Evolutionary conservation across 2,113 vertebrate genomes (phyloP).

Genomic region (Haemorhous mexicanus): DNA sequence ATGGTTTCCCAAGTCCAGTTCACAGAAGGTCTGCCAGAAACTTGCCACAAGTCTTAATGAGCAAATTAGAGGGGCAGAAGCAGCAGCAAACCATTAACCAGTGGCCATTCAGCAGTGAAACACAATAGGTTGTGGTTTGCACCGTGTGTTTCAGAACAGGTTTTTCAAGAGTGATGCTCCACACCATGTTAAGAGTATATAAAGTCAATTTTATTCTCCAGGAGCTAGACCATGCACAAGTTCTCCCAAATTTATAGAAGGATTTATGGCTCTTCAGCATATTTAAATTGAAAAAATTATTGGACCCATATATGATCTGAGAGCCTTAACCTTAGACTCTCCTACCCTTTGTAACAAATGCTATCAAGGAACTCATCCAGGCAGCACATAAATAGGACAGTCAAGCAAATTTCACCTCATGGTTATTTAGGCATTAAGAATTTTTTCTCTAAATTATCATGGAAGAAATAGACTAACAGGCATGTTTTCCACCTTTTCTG

Average conservation of each 20-base stretch:
- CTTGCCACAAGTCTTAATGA: not conserved
- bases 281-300: not conserved
- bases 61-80: not conserved
- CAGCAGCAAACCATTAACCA: not conserved
- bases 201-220: not conserved
- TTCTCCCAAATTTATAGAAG: not conserved
- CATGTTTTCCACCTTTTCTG: not conserved
- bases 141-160: not conserved
- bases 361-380: not conserved
- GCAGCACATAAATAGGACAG: not conserved
- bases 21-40: not conserved
- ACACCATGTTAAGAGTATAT: not conserved
- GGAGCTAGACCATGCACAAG: not conserved
- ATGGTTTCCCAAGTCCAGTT: not conserved
- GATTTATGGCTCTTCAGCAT: not conserved
- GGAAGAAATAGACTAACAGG: not conserved
- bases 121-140: not conserved
- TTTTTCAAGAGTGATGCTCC: not conserved
- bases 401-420: not conserved
- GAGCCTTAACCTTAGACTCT: not conserved
- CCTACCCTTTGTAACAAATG: not conserved
- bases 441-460: not conserved
- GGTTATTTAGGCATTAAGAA: not conserved
- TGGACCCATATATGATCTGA: not conserved
- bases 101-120: not conserved